Evolutionary conservation across 2,888 invertebrate species (phyloP), one percentile per base, ranked within the genome.

Genomic region (Argyresthia goedartella): DNA sequence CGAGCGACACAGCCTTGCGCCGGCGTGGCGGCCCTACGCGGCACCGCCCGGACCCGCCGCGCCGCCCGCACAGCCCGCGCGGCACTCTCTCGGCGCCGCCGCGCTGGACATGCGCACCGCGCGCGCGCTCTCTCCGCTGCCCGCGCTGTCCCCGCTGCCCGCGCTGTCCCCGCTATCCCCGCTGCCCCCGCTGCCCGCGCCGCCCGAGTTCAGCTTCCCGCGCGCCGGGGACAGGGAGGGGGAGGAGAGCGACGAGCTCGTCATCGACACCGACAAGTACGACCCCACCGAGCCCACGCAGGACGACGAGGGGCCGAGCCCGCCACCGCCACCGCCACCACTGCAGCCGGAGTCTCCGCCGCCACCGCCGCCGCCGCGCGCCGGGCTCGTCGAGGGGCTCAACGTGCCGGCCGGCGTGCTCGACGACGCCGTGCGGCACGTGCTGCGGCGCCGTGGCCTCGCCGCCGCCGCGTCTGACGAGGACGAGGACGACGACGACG

Each of bases 201-300:
- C 81, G 35, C 84, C 81, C 0, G 59, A 69, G 2, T 81, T 80
- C 62, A 61, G 71, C 55, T 73, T 79, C 60, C 63, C 77, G 57
- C 66, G 76, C 62, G 55, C 64, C 1, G 88, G 88, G 39, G 53
- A 65, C 0, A n/a, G n/a, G n/a, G 76, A 78, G 8, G 71, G 69
- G 0, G 88, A 88, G 57, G 88, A 88, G 9, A 36, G 36, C 53
- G 89, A 89, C 10, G 53, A 78, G 75, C 79, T 91, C 61, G 86
- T 90, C 36, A 90, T 90, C 45, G 91, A 88, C 62, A 81, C 84
- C 0, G 88, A 88, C 46, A 88, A 88, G 59, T 89, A 89, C 62
- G 89, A 89, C 59, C 89, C 89, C 9, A 88, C 85, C 8, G 87
- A 88, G 56, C 88, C 88, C 13, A 88, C 88, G 0, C 62, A 71